Percentiles rank a stretch among this genome's conserved stretches.
Evolutionary conservation across 2,113 vertebrate genomes (phyloP).

Genomic region (Vanacampus margaritifer): DNA sequence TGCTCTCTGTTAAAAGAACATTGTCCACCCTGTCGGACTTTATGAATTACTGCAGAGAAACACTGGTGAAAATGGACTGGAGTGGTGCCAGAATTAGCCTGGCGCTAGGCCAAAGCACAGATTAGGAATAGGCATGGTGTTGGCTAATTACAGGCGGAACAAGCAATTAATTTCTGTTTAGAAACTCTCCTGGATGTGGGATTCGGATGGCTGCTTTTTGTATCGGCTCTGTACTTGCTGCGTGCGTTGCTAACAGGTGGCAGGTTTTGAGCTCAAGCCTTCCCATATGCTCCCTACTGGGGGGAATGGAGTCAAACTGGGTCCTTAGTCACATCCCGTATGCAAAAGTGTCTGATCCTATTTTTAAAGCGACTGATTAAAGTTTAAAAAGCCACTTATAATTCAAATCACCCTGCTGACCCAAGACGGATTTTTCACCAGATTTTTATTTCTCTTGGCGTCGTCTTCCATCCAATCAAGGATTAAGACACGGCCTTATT

Average conservation of each 20-base stretch:
- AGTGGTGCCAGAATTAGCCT: slow-evolving; percentile 62
- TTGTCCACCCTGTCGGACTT: slow-evolving; percentile 38
- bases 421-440: slow-evolving; percentile 53
- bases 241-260: slow-evolving; percentile 58
- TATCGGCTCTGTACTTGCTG: background rate
- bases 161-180: slow-evolving; percentile 76
- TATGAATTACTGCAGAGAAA: slow-evolving; percentile 54
- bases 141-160: slow-evolving; percentile 74
- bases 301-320: slow-evolving; percentile 33
- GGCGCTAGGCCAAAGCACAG: slow-evolving; percentile 68
- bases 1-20: background rate
- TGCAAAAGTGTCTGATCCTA: slow-evolving; percentile 59
- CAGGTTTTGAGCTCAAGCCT: slow-evolving; percentile 27
- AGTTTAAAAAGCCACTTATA: slow-evolving; percentile 60
- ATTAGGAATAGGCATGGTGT: slow-evolving; percentile 75
- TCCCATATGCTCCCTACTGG: slow-evolving; percentile 52
- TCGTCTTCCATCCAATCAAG: slow-evolving; percentile 57
- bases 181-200: slow-evolving; percentile 67
- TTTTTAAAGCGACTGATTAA: slow-evolving; percentile 66
- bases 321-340: slow-evolving; percentile 47
- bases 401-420: slow-evolving; percentile 53
- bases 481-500: slow-evolving; percentile 59
- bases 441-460: slow-evolving; percentile 21
- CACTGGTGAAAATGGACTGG: slow-evolving; percentile 60
- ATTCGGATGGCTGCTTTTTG: slow-evolving; percentile 20